Evolutionary conservation across 2,797 vertebrate species (phyloP).

Genomic region (Calcarius lapponicus): DNA sequence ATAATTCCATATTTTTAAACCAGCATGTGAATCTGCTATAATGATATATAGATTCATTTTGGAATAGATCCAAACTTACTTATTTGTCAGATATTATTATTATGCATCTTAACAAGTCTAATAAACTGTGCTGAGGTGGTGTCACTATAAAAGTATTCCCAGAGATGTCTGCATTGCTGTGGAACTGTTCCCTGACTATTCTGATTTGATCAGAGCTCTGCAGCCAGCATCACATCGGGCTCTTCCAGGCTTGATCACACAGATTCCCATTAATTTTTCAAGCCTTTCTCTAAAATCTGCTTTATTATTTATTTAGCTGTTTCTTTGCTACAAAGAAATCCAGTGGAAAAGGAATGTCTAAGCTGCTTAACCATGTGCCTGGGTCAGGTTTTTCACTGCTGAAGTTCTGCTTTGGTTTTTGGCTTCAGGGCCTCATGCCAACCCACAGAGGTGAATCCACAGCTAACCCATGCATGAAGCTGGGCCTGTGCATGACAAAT

Average conservation of each 20-base stretch:
- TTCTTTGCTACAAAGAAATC: constrained; percentile 46
- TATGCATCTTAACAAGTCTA: constrained; percentile 37
- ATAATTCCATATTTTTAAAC: constrained; percentile 25
- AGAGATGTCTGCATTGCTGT: constrained; percentile 21
- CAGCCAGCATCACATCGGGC: constrained; percentile 9
- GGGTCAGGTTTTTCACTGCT: not conserved
- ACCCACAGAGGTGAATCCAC: not conserved
- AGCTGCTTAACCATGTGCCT: constrained; percentile 1
- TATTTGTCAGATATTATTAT: constrained; percentile 55
- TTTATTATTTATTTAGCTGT: constrained; percentile 67
- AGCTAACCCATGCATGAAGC: not conserved
- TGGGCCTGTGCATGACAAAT: not conserved
- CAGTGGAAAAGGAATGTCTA: not conserved
- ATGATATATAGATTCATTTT: not conserved
- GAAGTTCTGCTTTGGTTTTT: not conserved
- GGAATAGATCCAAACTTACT: constrained; percentile 4
- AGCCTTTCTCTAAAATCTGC: constrained; percentile 55
- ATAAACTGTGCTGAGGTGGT: constrained; percentile 24
- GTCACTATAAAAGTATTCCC: constrained; percentile 23
- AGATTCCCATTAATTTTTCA: constrained; percentile 70
- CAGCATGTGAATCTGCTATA: not conserved
- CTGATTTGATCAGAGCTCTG: constrained; percentile 38
- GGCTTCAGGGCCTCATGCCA: not conserved
- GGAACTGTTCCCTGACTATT: constrained; percentile 28
- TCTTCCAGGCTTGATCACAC: constrained; percentile 35